A percentile compares a stretch with the other conserved stretches of the same genome.
Conservation (phyloP, 2,113 vertebrate species). For the Sorex fumeus region DNA sequence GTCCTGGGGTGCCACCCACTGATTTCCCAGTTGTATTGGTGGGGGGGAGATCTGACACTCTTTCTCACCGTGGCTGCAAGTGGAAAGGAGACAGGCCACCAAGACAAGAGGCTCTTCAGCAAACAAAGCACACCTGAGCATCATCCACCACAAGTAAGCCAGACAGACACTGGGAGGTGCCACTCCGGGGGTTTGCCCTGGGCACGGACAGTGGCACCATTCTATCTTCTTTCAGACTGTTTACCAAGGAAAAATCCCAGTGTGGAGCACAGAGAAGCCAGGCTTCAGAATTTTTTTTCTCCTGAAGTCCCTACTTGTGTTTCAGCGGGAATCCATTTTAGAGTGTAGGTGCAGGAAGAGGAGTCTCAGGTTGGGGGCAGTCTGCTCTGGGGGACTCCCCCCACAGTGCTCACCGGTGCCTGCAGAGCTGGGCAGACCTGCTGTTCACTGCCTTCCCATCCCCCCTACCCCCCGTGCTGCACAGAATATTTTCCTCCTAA, state of each 20-base stretch:
- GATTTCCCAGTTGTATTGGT: not conserved
- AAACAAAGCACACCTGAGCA: not conserved
- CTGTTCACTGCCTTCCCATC: no score
- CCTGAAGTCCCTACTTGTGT: not conserved
- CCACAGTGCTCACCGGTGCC: accelerated
- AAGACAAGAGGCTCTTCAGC: not conserved
- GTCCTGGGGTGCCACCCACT: accelerated
- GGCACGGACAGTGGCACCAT: not conserved
- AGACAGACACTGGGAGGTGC: no score
- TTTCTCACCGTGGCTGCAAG: not conserved
- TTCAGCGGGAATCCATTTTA: not conserved
- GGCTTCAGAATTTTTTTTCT: not conserved
- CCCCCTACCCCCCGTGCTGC: no score
- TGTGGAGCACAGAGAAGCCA: not conserved
- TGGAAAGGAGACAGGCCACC: no score
- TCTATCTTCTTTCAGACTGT: not conserved
- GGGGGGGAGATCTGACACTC: not conserved
- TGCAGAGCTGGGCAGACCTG: not conserved
- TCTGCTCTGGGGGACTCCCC: not conserved
- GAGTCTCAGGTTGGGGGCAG: not conserved
- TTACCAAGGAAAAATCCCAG: not conserved
- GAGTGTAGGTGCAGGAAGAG: accelerated
- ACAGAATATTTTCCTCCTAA: accelerated
- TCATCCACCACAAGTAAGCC: not conserved
- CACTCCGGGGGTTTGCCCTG: not conserved